Base-by-base conservation (phyloP, 2,113 vertebrate species). In the Psilopsiagon aymara region DNA sequence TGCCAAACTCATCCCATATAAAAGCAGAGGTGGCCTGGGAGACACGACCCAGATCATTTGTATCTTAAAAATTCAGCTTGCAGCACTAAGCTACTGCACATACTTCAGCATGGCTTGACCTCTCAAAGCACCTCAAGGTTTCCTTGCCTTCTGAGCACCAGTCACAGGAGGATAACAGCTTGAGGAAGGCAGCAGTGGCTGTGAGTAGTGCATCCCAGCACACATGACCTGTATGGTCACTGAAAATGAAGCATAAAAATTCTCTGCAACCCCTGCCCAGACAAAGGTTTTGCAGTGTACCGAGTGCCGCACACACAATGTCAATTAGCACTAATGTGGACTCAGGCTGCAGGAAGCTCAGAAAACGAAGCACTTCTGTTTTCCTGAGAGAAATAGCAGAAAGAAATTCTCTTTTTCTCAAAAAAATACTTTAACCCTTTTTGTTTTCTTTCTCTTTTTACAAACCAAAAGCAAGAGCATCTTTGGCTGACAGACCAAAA, bases 231-330 rank as follows among this genome's bases (percentile, higher is more conserved):
- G 29, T 25, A 41, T 47, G 37, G 9, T 31, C 55, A 49, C 37
- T 13, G 25, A 55, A 55, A 92, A 62, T 2, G 8, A 74, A 70
- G 43, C 16, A 12, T 4, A 18, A 7, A 57, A 91, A 64, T 14
- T 10, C 51, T 39, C 46, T 4, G 1, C 31, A 76, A 21, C 7
- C 21, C 7, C 31, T 55, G 6, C 19, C 33, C 29, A 43, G 55
- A 11, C 4, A 16, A 51, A 85, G 18, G 12, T 31, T 51, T 39
- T 39, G 31, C 21, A 29, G 15, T 1, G 2, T 37, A 15, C 17
- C 37, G 11, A 27, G 15, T 14, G 2, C 14, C 19, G 39, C 17
- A 15, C 10, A n/a, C n/a, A 9, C 7, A 7, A 7, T 2, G 0
- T 28, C 37, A 51, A 13, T 31, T 27, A 29, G 24, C 51, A 44